These are phyloP conservation scores for Falco naumanni DNA, from an alignment of 2,797 vertebrate genomes.

Conservation along the genomic window DNA sequence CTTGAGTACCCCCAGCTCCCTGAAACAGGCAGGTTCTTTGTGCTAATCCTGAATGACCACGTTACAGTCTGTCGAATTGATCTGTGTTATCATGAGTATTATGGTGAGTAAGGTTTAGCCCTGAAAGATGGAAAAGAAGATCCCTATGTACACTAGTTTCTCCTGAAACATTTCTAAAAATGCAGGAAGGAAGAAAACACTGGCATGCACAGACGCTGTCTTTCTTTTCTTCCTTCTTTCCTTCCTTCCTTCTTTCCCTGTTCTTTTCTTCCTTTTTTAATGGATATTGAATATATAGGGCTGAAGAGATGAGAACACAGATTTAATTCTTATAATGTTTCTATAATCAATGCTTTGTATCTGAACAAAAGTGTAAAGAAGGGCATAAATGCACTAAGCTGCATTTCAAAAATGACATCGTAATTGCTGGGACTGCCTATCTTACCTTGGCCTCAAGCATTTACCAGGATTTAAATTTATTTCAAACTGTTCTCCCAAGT, in stretches of 20 bases:
- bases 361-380: conserved; percentile 75
- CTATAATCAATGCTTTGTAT: conserved; percentile 77
- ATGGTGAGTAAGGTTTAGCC: background rate
- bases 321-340: conserved; percentile 71
- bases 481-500: conserved; percentile 76
- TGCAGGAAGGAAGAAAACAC: background rate
- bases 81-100: background rate
- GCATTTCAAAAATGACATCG: conserved; percentile 69
- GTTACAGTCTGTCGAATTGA: background rate
- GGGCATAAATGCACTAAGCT: conserved; percentile 65
- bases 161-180: conserved; percentile 2
- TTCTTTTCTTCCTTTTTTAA: conserved; percentile 25
- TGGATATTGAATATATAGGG: conserved; percentile 13
- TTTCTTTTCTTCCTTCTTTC: accelerated
- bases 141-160: background rate
- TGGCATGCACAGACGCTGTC: background rate
- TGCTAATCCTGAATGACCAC: background rate
- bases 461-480: conserved; percentile 77
- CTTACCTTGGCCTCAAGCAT: conserved; percentile 70
- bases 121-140: background rate
- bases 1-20: background rate
- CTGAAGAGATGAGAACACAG: conserved; percentile 53
- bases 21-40: background rate
- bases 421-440: conserved; percentile 76
- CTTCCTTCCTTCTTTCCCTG: accelerated